Conservation (phyloP, 2,113 vertebrate genomes). For the Mustela nigripes region DNA sequence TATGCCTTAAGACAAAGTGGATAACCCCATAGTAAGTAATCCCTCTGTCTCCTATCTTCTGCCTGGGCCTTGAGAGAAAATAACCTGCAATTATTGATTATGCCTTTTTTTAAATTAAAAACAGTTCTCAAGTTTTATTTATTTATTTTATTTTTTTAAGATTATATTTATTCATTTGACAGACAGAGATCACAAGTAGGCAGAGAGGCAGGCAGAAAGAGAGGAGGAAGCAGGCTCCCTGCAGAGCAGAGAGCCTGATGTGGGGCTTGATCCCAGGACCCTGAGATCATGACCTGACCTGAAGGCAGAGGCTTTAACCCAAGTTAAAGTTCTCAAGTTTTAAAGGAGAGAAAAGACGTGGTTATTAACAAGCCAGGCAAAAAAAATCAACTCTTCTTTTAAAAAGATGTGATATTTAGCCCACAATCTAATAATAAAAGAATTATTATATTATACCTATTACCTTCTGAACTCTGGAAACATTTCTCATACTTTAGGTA, state of each 20-base stretch:
- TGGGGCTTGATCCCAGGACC: too few species aligned
- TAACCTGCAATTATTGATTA: not conserved
- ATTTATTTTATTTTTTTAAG: too few species aligned
- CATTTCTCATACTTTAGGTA: not conserved
- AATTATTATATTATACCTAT: not conserved
- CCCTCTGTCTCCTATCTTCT: not conserved
- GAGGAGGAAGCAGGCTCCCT: too few species aligned
- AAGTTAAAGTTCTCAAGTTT: not conserved
- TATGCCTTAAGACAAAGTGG: not conserved
- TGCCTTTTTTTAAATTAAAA: not conserved
- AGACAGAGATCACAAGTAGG: too few species aligned
- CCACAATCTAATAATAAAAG: not conserved
- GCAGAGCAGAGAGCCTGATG: too few species aligned
- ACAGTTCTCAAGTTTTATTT: not conserved
- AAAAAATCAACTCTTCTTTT: not conserved
- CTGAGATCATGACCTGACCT: too few species aligned
- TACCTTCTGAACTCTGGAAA: not conserved
- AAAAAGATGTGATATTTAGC: conserved; percentile 12
- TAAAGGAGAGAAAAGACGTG: not conserved
- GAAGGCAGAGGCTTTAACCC: too few species aligned
- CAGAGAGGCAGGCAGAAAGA: too few species aligned
- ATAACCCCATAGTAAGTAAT: not conserved
- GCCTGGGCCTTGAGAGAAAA: not conserved
- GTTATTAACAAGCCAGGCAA: not conserved
- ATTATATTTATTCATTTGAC: too few species aligned